Evolutionary conservation across 1,140 invertebrate genomes (phyloP), one percentile per base, ranked within the genome.

Genomic region (Cotesia vestalis): DNA sequence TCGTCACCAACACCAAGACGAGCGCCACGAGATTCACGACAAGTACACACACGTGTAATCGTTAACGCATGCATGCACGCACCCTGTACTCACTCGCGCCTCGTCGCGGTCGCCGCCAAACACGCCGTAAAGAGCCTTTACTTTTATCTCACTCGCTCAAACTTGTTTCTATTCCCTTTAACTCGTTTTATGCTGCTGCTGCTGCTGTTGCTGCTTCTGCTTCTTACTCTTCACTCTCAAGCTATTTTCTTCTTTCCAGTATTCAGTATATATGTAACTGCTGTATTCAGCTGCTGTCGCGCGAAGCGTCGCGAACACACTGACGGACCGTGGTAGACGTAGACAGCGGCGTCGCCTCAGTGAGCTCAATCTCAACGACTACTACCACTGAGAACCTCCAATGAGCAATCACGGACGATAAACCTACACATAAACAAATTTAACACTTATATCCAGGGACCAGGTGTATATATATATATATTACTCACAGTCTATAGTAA

Each of bases 21-120:
- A 61, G 76, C 52, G 71, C 57, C 75, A 78, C 62, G 61, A 62
- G 51, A 63, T 69, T 38, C 62, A 61, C 72, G 36, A 64, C 34
- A n/a, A 64, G 68, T 62, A 53, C 73, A 71, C 70, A 75, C 73
- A 79, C 75, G 75, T 78, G 77, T 78, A 79, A 71, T 17, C 52
- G 51, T 55, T 63, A 75, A 78, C 77, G 77, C 76, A 75, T 78
- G 61, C 73, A 78, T 73, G 68, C 66, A 73, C 61, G 69, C 73
- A 69, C 62, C 57, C 38, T 27, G 27, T 27, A 27, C 27, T 66
- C 60, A 59, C 17, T 62, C 55, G 61, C 60, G 36, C 20, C 60
- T 60, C 74, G 66, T 69, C 67, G 69, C n/a, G 6, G 35, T 68
- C 66, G 62, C 70, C 63, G 78, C 78, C 53, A 66, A 66, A 67